phyloP scores from a whole-genome alignment of 2,888 invertebrate species.

The Lasius platythorax region DNA sequence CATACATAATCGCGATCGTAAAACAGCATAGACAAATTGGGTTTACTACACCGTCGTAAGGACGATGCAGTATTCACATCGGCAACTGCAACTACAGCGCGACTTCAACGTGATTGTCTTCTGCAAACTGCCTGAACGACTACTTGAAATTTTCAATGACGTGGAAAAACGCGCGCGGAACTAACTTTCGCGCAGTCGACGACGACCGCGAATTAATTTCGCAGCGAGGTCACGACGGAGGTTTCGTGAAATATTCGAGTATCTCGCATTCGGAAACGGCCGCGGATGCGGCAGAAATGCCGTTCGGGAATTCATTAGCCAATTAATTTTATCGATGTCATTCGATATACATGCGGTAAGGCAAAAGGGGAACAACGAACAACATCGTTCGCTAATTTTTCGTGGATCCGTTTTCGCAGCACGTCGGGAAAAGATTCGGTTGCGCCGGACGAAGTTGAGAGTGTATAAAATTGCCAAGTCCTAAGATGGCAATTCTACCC shows the following conservation, averaged over 20 bases:
- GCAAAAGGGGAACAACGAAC: not conserved
- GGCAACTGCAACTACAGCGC: slow-evolving; percentile 54
- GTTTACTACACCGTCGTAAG: slow-evolving; percentile 49
- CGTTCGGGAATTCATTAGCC: slow-evolving; percentile 1
- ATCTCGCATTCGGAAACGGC: slow-evolving; percentile 19
- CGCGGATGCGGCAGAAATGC: not conserved
- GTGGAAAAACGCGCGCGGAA: slow-evolving; percentile 54
- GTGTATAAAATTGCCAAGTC: slow-evolving; percentile 12
- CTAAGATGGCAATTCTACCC: not conserved
- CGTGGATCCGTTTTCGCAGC: slow-evolving; percentile 13
- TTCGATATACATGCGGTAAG: not conserved
- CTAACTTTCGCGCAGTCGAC: slow-evolving; percentile 48
- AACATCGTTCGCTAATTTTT: slow-evolving; percentile 6
- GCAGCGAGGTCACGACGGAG: slow-evolving; percentile 31
- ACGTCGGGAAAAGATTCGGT: not conserved
- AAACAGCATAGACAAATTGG: slow-evolving; percentile 17
- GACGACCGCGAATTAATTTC: slow-evolving; percentile 57
- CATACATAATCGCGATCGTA: not conserved
- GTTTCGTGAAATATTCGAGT: slow-evolving; percentile 43
- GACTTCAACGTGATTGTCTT: slow-evolving; percentile 49
- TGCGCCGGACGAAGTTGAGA: not conserved
- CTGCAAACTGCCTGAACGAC: slow-evolving; percentile 41
- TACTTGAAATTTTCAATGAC: slow-evolving; percentile 61
- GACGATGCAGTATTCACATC: slow-evolving; percentile 63
- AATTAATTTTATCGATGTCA: not conserved